phyloP scores from a whole-genome alignment of 2,113 vertebrate genomes.

The Scortum barcoo region DNA sequence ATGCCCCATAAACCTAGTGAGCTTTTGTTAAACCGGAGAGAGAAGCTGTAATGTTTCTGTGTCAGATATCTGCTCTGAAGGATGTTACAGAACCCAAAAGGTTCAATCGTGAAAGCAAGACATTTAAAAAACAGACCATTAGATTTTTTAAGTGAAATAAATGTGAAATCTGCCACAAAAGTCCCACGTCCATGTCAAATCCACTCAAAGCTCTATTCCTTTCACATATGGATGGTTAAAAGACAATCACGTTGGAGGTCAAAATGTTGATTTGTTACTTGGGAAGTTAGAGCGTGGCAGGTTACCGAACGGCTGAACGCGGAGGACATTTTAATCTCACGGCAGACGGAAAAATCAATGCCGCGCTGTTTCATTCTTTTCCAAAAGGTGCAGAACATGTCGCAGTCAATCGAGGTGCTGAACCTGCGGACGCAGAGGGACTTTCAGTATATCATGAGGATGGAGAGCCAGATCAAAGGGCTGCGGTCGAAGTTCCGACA shows the following conservation, averaged over 20 bases:
- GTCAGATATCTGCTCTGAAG: background rate
- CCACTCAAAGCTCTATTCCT: conserved; percentile 6
- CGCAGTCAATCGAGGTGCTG: conserved; percentile 98
- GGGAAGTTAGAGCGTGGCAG: conserved; percentile 44
- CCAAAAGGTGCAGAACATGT: conserved; percentile 98
- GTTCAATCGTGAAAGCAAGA: background rate
- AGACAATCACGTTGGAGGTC: conserved; percentile 62
- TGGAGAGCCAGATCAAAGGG: conserved; percentile 98
- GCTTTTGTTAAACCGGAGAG: conserved; percentile 47
- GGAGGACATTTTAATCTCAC: conserved; percentile 74
- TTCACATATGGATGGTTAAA: conserved; percentile 29
- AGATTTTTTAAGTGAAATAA: background rate
- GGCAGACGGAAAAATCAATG: conserved; percentile 71
- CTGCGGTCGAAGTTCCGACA: conserved; percentile 96
- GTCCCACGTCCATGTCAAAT: background rate
- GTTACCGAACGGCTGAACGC: conserved; percentile 50
- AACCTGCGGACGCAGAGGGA: conserved; percentile 98
- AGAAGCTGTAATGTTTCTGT: conserved; percentile 6
- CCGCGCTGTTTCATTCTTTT: conserved; percentile 60
- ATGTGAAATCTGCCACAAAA: background rate
- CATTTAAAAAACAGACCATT: background rate
- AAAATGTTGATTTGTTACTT: conserved; percentile 62
- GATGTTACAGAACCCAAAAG: background rate
- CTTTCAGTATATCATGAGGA: conserved; percentile 99
- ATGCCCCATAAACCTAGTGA: conserved; percentile 43